Evolutionary conservation across 1,140 invertebrate species (phyloP).

Genomic region (Propsilocerus akamusi): DNA sequence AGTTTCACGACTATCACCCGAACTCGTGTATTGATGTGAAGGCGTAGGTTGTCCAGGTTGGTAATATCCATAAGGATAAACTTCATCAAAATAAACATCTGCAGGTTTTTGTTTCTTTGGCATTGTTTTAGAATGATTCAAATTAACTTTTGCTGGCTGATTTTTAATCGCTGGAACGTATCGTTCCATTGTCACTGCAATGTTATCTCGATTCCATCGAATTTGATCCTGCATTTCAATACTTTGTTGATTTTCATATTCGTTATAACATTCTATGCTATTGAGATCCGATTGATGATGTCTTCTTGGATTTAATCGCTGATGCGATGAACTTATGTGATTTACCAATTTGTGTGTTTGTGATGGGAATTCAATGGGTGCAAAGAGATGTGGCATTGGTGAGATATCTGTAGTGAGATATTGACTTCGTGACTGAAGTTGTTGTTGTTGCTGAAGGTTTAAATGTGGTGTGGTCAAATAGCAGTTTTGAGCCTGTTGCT

Average conservation of each 20-base stretch:
- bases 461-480: not conserved
- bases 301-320: not conserved
- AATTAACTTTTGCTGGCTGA: not conserved
- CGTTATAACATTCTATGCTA: not conserved
- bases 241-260: not conserved
- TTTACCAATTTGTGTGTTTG: not conserved
- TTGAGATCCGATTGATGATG: not conserved
- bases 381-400: not conserved
- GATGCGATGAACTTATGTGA: not conserved
- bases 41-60: constrained; percentile 39
- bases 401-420: not conserved
- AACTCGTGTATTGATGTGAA: constrained; percentile 34
- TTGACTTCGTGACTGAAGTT: not conserved
- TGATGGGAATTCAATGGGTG: not conserved
- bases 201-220: constrained; percentile 22
- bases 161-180: constrained; percentile 23
- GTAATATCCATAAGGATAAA: constrained; percentile 62
- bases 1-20: constrained; percentile 28
- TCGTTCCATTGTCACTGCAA: constrained; percentile 31
- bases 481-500: not conserved
- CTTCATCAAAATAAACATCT: constrained; percentile 13
- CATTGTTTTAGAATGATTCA: constrained; percentile 14
- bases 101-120: constrained; percentile 4
- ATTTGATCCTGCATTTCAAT: no score
- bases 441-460: not conserved